Conservation (phyloP, 2,888 invertebrate species). For the Lamellibrachia columna region DNA sequence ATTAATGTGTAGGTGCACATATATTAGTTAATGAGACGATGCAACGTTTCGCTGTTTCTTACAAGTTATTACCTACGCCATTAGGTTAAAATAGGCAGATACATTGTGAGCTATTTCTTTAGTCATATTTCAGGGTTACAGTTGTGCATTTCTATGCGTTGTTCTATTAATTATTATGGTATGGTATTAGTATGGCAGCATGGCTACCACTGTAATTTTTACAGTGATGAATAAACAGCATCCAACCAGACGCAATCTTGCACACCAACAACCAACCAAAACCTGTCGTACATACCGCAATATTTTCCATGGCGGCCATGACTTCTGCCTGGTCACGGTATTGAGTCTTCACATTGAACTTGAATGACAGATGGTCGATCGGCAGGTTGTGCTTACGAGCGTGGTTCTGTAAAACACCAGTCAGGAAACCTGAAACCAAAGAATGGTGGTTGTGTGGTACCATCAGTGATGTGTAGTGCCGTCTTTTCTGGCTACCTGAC, state of each 20-base stretch:
- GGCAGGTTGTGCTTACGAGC: slow-evolving; percentile 65
- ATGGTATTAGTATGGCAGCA: too few species aligned
- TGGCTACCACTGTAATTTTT: background rate
- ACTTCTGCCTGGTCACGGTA: slow-evolving; percentile 63
- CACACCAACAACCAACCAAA: background rate
- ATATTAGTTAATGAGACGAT: too few species aligned
- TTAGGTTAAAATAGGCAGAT: too few species aligned
- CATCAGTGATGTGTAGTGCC: background rate
- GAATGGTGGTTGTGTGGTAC: background rate
- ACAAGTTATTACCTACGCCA: too few species aligned
- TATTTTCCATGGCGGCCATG: slow-evolving; percentile 39
- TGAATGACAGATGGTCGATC: slow-evolving; percentile 66
- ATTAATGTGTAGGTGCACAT: too few species aligned
- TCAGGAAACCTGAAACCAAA: slow-evolving; percentile 60
- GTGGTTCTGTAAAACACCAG: slow-evolving; percentile 66
- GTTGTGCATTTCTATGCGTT: too few species aligned
- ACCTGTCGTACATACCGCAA: slow-evolving; percentile 12
- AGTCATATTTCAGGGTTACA: too few species aligned
- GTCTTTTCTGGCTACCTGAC: background rate
- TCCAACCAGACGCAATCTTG: background rate
- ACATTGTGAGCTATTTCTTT: too few species aligned
- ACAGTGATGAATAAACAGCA: background rate
- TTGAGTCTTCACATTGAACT: slow-evolving; percentile 74
- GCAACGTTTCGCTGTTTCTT: too few species aligned
- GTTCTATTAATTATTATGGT: too few species aligned